phyloP scores from a whole-genome alignment of 2,888 invertebrate species.

The Peribatodes rhomboidaria region DNA sequence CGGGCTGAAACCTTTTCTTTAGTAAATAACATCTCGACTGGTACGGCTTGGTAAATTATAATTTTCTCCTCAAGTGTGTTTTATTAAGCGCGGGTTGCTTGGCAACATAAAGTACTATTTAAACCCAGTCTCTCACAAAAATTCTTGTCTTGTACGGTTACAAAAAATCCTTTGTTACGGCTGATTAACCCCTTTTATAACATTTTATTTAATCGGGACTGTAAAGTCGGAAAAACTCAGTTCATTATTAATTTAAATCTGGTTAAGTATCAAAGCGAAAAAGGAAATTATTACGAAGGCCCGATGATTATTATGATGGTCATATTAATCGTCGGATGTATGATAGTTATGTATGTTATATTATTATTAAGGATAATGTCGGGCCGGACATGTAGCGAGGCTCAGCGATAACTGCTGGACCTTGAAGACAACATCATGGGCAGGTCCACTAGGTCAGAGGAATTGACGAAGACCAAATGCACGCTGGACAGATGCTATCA shows the following conservation, averaged over 20 bases:
- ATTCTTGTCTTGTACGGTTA: background rate
- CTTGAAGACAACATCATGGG: too few relatives aligned
- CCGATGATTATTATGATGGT: slow-evolving; percentile 25
- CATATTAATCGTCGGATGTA: too few relatives aligned
- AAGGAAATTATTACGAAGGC: slow-evolving; percentile 19
- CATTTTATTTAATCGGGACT: slow-evolving; percentile 29
- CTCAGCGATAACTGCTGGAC: too few relatives aligned
- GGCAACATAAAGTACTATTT: background rate
- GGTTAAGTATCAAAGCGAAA: slow-evolving; percentile 26
- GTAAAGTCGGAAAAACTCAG: slow-evolving; percentile 24
- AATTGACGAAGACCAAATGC: too few relatives aligned
- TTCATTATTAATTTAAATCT: slow-evolving; percentile 40
- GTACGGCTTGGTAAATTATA: slow-evolving; percentile 8
- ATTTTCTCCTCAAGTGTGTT: slow-evolving; percentile 1
- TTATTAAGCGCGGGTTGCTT: background rate
- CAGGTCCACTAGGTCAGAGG: too few relatives aligned
- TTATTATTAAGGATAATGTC: too few relatives aligned
- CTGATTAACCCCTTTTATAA: slow-evolving; percentile 12
- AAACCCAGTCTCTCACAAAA: background rate
- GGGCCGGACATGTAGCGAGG: too few relatives aligned
- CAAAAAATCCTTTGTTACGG: background rate
- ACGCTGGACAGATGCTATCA: too few relatives aligned
- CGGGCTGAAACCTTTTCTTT: slow-evolving; percentile 30
- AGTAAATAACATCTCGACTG: slow-evolving; percentile 11
- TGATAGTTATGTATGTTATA: too few relatives aligned